Base-by-base conservation (phyloP, 2,113 vertebrate species). In the Poicephalus meyeri region DNA sequence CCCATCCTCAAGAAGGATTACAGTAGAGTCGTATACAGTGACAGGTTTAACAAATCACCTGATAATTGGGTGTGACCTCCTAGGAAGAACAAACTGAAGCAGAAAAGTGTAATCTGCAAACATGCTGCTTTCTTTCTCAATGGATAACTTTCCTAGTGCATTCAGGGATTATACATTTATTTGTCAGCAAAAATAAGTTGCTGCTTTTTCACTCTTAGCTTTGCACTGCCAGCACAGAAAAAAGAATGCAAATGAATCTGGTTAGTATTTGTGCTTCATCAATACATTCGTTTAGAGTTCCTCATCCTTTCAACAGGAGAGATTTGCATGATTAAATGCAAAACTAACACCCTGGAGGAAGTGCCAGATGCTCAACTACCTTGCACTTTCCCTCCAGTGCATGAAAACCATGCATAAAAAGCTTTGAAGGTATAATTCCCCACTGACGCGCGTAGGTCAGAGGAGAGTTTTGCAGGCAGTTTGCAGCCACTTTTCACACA, bases 41-140 rank as follows among this genome's bases (percentile, higher is more conserved):
- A 85, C 79, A 86, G 85, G 37, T 90, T 94, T 96, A 88, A 94
- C 85, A 95, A 89, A 93, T 97, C 89, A 77, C 88, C 85, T 56
- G 82, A 73, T 85, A 89, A 95, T 79, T 92, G 81, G 31, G 53
- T 74, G 79, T 86, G 66, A 88, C 76, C 74, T 88, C 41, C 61
- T 23, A 44, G 60, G 44, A 88, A 93, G 87, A 91, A 88, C 44
- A 92, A 90, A 77, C 35, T 87, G 79, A 90, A 90, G 64, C 35
- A 3, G 68, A 90, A 86, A 92, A 94, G 71, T 56, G 58, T 53
- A 94, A 79, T 77, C 64, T 93, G 68, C 76, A 94, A 95, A 93
- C 53, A 66, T 19, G 55, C 82, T 94, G 44, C 55, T 83, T 88
- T 88, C 50, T 70, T 78, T 72, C 64, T 93, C 90, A 80, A 28